These are phyloP conservation scores for Bembecia ichneumoniformis DNA, from an alignment of 2,888 invertebrate species.

Conservation along the genomic window DNA sequence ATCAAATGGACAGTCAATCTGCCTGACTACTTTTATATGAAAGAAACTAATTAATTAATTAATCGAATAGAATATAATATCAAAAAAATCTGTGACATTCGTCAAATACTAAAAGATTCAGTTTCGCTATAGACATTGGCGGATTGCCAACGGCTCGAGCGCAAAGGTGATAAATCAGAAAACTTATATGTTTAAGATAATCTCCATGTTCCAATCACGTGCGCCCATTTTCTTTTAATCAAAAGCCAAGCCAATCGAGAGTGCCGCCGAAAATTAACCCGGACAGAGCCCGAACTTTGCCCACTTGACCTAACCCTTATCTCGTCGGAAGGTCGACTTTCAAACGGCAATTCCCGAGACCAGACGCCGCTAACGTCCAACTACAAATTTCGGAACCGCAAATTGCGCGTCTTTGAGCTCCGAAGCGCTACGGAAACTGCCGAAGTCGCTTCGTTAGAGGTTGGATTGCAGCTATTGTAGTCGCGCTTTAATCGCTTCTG, in stretches of 20 bases:
- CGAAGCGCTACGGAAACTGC: conserved; percentile 54
- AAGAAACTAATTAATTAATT: too few relatives aligned
- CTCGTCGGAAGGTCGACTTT: conserved; percentile 37
- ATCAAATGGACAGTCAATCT: too few relatives aligned
- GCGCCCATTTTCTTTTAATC: conserved; percentile 6
- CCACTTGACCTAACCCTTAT: conserved; percentile 39
- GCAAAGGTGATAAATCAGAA: not conserved
- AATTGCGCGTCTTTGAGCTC: conserved; percentile 65
- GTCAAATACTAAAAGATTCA: not conserved
- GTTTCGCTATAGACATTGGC: not conserved
- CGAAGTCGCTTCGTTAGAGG: conserved; percentile 67
- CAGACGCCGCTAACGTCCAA: conserved; percentile 18
- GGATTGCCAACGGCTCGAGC: not conserved
- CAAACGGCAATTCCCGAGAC: conserved; percentile 39
- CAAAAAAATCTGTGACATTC: not conserved
- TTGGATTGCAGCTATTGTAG: conserved; percentile 61
- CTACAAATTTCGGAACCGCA: conserved; percentile 57
- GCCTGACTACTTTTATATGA: too few relatives aligned
- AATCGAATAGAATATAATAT: not conserved
- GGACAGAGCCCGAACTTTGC: conserved; percentile 29
- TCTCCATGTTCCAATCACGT: conserved; percentile 3
- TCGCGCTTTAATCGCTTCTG: conserved; percentile 48
- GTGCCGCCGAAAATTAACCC: conserved; percentile 33
- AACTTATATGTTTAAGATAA: not conserved
- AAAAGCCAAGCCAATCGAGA: conserved; percentile 24